Evolutionary conservation across 2,113 vertebrate genomes (phyloP).

Genomic region (Gymnogyps californianus): DNA sequence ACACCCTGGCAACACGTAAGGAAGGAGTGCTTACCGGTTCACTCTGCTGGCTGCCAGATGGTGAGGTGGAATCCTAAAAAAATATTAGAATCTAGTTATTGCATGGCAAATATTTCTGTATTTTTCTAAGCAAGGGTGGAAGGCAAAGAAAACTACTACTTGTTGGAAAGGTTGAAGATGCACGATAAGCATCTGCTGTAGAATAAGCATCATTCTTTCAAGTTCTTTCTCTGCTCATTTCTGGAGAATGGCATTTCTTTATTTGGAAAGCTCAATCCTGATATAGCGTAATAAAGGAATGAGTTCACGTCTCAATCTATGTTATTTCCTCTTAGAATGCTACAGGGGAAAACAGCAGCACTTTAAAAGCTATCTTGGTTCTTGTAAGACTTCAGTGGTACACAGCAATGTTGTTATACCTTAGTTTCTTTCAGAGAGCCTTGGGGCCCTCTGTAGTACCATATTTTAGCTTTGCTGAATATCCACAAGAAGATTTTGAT

Average conservation of each 20-base stretch:
- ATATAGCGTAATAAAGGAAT: neutral
- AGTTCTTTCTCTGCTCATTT: neutral
- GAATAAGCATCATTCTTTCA: neutral
- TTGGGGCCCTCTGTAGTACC: neutral
- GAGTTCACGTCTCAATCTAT: neutral
- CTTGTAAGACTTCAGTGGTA: neutral
- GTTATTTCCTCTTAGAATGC: neutral
- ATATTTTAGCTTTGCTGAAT: neutral
- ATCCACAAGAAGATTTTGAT: neutral
- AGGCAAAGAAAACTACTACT: neutral
- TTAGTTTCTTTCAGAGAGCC: neutral
- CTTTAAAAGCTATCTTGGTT: neutral
- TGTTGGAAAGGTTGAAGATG: neutral
- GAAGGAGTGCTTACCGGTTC: conserved; percentile 28
- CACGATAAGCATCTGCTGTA: neutral
- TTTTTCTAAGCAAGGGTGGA: neutral
- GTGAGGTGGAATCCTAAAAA: conserved; percentile 7
- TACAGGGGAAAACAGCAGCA: neutral
- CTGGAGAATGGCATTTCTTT: neutral
- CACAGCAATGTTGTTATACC: neutral
- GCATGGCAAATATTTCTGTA: neutral
- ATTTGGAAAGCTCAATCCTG: neutral
- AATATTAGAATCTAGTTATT: neutral
- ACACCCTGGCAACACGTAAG: neutral
- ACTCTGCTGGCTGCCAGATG: neutral